Conservation (phyloP, 2,113 vertebrate species). For the Esox niger region DNA sequence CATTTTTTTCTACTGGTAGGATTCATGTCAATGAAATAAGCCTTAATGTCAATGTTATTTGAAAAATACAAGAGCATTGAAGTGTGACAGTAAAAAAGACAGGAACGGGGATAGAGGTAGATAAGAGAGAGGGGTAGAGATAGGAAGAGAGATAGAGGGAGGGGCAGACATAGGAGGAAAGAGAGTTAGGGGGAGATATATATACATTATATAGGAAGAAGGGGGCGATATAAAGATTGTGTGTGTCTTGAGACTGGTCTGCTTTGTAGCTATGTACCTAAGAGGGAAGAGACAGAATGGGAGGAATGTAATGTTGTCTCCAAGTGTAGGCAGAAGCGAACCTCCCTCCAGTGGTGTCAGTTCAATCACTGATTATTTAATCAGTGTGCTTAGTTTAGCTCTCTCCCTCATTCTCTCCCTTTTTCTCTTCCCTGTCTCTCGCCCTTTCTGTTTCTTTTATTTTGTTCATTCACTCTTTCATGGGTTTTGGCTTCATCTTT, state of each 20-base stretch:
- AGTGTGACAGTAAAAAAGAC: no score
- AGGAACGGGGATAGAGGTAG: slow-evolving; percentile 10
- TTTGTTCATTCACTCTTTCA: not conserved
- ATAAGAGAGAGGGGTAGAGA: slow-evolving; percentile 2
- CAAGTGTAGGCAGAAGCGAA: slow-evolving; percentile 9
- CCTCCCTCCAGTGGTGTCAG: slow-evolving; percentile 46
- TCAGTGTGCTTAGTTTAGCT: not conserved
- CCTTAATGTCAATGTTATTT: slow-evolving; percentile 56
- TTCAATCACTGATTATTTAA: slow-evolving; percentile 64
- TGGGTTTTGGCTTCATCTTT: no score
- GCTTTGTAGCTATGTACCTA: slow-evolving; percentile 29
- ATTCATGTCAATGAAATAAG: slow-evolving; percentile 18
- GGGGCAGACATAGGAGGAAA: no score
- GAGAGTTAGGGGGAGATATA: no score
- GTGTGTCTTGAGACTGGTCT: slow-evolving; percentile 36
- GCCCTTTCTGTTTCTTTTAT: not conserved
- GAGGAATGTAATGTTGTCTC: slow-evolving; percentile 38
- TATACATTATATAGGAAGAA: slow-evolving; percentile 3
- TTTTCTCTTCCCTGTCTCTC: no score
- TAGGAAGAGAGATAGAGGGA: slow-evolving; percentile 20
- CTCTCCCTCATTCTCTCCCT: slow-evolving; percentile 4
- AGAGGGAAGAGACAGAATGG: no score
- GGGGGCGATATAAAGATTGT: slow-evolving; percentile 29
- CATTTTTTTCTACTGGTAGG: slow-evolving; percentile 22
- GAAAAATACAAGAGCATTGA: slow-evolving; percentile 56